A percentile compares a stretch with the other conserved stretches of the same genome.
These are phyloP conservation scores for Pempheris klunzingeri DNA, from an alignment of 2,797 vertebrate genomes.

Conservation along the genomic window DNA sequence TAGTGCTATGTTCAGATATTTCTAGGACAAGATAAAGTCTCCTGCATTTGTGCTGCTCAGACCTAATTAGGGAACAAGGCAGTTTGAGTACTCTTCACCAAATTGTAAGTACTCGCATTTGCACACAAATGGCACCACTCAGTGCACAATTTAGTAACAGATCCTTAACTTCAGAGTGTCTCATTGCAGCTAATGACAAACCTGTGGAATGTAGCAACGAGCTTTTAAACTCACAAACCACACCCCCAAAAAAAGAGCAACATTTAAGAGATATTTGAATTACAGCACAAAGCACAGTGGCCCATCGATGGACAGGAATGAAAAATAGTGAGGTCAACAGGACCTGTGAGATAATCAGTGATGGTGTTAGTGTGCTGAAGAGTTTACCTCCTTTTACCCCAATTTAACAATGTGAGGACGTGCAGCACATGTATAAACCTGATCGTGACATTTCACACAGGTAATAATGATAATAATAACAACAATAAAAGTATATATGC, in stretches of 20 bases:
- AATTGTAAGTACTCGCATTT: slow-evolving; percentile 8
- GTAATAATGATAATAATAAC: no score
- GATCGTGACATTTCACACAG: neutral
- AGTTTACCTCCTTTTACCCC: no score
- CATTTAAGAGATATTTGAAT: neutral
- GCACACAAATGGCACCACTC: slow-evolving; percentile 17
- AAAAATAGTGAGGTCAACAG: slow-evolving; percentile 14
- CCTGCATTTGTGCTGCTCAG: neutral
- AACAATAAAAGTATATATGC: neutral
- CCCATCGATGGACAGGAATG: neutral
- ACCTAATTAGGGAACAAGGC: slow-evolving; percentile 33
- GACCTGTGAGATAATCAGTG: neutral
- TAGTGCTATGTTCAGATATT: slow-evolving; percentile 37
- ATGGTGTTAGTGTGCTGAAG: neutral
- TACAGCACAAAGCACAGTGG: neutral
- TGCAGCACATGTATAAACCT: neutral
- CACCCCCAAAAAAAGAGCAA: slow-evolving; percentile 4
- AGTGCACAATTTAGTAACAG: slow-evolving; percentile 25
- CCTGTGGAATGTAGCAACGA: neutral
- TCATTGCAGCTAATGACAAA: slow-evolving; percentile 26
- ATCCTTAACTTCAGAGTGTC: slow-evolving; percentile 2
- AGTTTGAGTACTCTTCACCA: slow-evolving; percentile 8
- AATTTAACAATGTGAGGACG: neutral
- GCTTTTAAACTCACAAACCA: slow-evolving; percentile 14
- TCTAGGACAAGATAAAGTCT: slow-evolving; percentile 27